A percentile compares a stretch with the other conserved stretches of the same genome.
These are phyloP conservation scores for Lamellibrachia satsuma DNA, from an alignment of 2,888 invertebrate genomes.

Conservation along the genomic window DNA sequence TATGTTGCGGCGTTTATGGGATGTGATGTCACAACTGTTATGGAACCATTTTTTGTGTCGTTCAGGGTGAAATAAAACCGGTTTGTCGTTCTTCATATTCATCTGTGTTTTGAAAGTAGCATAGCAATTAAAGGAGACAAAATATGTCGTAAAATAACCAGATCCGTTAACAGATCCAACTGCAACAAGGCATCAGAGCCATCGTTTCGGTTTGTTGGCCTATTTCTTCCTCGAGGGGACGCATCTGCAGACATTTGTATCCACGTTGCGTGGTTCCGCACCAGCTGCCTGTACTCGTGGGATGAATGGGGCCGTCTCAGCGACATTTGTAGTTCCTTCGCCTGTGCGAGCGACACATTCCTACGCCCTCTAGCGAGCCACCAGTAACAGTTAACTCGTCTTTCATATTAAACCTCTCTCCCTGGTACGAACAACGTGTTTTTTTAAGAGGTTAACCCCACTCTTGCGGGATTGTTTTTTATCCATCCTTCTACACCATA, in stretches of 20 bases:
- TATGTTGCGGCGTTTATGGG: too few relatives aligned
- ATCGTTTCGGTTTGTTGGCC: too few relatives aligned
- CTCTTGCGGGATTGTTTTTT: not conserved
- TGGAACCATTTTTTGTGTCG: not conserved
- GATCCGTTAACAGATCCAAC: not conserved
- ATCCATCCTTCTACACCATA: not conserved
- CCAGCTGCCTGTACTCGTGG: not conserved
- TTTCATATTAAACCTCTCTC: too few relatives aligned
- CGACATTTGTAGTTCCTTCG: not conserved
- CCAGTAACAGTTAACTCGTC: not conserved
- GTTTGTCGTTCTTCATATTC: not conserved
- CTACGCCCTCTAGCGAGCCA: not conserved
- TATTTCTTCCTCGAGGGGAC: not conserved
- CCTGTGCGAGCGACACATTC: not conserved
- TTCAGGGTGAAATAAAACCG: not conserved
- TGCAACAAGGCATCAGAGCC: not conserved
- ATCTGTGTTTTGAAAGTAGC: not conserved
- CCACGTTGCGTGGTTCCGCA: not conserved
- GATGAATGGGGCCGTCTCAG: not conserved
- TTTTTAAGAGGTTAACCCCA: too few relatives aligned
- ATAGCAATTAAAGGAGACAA: not conserved
- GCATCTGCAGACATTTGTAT: not conserved
- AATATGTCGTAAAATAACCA: not conserved
- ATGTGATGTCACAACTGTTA: not conserved
- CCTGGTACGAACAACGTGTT: too few relatives aligned